Base-by-base conservation (phyloP, 2,888 invertebrate species). In the Pinctada fucata region DNA sequence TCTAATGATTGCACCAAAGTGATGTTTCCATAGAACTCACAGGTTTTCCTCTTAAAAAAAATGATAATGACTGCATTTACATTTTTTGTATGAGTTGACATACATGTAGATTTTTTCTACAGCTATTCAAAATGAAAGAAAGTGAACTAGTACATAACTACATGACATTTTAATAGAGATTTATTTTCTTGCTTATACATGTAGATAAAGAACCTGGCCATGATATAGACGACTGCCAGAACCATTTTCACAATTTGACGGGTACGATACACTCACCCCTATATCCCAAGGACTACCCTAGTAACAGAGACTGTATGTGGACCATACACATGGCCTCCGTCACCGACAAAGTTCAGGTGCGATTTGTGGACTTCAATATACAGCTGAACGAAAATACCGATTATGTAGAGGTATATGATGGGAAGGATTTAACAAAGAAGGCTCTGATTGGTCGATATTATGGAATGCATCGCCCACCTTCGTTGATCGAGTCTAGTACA, bases 341-440 rank as follows among this genome's bases (percentile, higher is more conserved):
- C 3, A 78, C 49, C 0, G 78, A 74, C 2, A 81, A 75, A 6
- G 83, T 88, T n/a, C 89, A 88, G 80, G 77, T 89, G 1, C 79
- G 85, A 13, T 79, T 85, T 50, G 58, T 76, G 5, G 63, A 72
- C 10, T 87, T 87, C 72, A 63, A 68, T 2, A 71, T 87, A 13
- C 84, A 86, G 77, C n/a, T 47, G 5, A 72, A 78, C 4, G 52
- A 67, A 2, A 76, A 83, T 47, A 85, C 86, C 5, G 87, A 87
- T 72, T 86, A 82, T 73, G 64, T 89, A 4, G 79, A 70, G 16
- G 79, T 89, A 16, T 89, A 86, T 71, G 87, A 89, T 79, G 88
- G 89, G 0, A 79, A 82, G 47, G 81, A 85, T n/a, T 71, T 69
- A 8, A 80, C 76, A 3, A 72, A 68, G 31, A 81, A 84, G 45